Evolutionary conservation across 2,888 invertebrate species (phyloP).

Genomic region (Drosophila conformis): DNA sequence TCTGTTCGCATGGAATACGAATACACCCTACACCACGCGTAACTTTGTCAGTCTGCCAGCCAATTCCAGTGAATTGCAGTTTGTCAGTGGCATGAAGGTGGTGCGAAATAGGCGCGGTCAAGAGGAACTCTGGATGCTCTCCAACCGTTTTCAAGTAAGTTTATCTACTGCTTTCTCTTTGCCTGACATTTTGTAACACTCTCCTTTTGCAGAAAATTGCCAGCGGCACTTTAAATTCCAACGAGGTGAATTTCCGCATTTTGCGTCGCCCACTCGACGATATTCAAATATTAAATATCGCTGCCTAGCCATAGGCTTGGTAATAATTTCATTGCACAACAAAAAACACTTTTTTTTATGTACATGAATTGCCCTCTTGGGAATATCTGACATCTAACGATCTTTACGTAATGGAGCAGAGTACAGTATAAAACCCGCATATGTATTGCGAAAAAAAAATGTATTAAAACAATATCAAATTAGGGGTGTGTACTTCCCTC

Average conservation of each 20-base stretch:
- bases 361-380: not conserved
- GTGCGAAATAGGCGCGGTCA: slow-evolving; percentile 86
- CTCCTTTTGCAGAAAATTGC: slow-evolving; percentile 86
- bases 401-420: not conserved
- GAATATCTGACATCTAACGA: not conserved
- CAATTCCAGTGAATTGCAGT: slow-evolving; percentile 88
- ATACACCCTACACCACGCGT: slow-evolving; percentile 86
- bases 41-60: slow-evolving; percentile 87
- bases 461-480: not conserved
- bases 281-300: slow-evolving; percentile 36
- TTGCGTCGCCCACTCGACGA: slow-evolving; percentile 66
- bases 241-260: slow-evolving; percentile 82
- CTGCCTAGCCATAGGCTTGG: slow-evolving; percentile 23
- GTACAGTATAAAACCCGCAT: not conserved
- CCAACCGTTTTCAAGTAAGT: slow-evolving; percentile 88
- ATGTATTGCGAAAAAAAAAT: not conserved
- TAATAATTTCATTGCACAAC: not conserved
- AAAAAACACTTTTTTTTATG: not conserved
- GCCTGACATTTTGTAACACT: not conserved
- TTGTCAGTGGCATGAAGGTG: slow-evolving; percentile 90
- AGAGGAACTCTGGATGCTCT: slow-evolving; percentile 89
- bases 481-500: not conserved
- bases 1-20: slow-evolving; percentile 90
- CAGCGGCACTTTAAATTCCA: slow-evolving; percentile 86
- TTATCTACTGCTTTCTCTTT: not conserved